Percentiles rank a stretch among this genome's conserved stretches.
phyloP scores from a whole-genome alignment of 1,140 invertebrate genomes.

The Zaprionus nigranus region DNA sequence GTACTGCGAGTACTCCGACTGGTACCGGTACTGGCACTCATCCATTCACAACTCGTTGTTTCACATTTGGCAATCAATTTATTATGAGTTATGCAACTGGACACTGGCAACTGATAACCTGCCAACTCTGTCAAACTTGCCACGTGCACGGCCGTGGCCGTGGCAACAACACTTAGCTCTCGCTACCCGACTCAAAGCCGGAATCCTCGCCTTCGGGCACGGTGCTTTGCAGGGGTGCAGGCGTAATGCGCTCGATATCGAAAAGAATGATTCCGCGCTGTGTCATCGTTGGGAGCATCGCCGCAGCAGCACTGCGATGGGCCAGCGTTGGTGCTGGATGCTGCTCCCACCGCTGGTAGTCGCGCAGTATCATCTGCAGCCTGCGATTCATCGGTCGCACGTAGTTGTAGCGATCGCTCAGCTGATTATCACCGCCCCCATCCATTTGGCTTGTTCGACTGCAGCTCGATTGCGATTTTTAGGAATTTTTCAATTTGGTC shows the following conservation, averaged over 20 bases:
- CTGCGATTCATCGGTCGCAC: slow-evolving; percentile 22
- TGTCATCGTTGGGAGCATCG: background rate
- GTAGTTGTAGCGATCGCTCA: slow-evolving; percentile 17
- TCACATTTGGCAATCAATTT: slow-evolving; percentile 38
- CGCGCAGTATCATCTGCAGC: slow-evolving; percentile 20
- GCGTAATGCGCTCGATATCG: background rate
- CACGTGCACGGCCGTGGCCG: background rate
- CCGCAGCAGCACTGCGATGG: background rate
- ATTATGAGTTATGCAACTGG: slow-evolving; percentile 23
- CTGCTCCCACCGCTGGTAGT: slow-evolving; percentile 1
- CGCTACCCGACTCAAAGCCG: slow-evolving; percentile 64
- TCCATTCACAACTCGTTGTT: background rate
- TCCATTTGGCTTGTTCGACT: slow-evolving; percentile 47
- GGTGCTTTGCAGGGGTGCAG: background rate
- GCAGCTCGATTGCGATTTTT: slow-evolving; percentile 3
- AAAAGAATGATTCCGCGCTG: background rate
- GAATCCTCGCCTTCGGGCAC: slow-evolving; percentile 46
- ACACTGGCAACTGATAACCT: slow-evolving; percentile 14
- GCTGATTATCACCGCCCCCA: slow-evolving; percentile 64
- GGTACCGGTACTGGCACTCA: background rate
- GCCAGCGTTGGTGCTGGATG: background rate
- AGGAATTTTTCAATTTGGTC: background rate
- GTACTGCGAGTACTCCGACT: background rate
- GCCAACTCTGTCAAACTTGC: slow-evolving; percentile 17
- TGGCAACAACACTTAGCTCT: slow-evolving; percentile 39